Percentiles rank a stretch among this genome's conserved stretches.
Conservation (phyloP, 2,113 vertebrate species). For the Notechis scutatus region DNA sequence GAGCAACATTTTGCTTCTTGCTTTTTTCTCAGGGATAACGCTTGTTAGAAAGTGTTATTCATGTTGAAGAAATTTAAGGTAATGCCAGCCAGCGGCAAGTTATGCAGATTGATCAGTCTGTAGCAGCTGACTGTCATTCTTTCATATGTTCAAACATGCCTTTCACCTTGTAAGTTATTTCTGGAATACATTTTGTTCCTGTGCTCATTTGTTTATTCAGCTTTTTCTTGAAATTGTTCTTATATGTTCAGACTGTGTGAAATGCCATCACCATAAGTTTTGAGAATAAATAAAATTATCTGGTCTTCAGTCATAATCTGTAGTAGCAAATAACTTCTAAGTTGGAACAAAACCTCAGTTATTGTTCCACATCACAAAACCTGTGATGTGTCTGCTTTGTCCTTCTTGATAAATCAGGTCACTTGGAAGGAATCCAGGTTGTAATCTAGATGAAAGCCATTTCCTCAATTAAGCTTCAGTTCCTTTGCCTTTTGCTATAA, state of each 20-base stretch:
- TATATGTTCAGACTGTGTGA: background rate
- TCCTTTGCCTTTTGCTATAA: background rate
- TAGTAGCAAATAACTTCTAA: background rate
- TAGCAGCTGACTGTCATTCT: background rate
- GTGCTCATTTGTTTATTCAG: slow-evolving; percentile 1
- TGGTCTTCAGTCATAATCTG: background rate
- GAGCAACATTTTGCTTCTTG: slow-evolving; percentile 44
- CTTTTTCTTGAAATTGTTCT: background rate
- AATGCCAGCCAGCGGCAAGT: background rate
- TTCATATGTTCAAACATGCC: background rate
- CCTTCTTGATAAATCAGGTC: background rate
- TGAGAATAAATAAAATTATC: background rate
- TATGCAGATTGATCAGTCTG: background rate
- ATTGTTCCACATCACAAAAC: background rate
- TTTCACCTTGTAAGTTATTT: background rate
- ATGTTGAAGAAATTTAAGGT: background rate
- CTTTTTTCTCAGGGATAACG: slow-evolving; percentile 26
- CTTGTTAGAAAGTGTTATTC: slow-evolving; percentile 16
- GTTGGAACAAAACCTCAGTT: background rate
- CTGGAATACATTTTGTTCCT: background rate
- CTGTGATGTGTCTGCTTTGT: background rate
- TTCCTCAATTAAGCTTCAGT: background rate
- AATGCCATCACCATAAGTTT: background rate
- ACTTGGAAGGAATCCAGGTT: background rate
- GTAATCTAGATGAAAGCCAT: background rate